These are phyloP conservation scores for Hestina assimilis DNA, from an alignment of 1,140 invertebrate genomes.

Conservation along the genomic window DNA sequence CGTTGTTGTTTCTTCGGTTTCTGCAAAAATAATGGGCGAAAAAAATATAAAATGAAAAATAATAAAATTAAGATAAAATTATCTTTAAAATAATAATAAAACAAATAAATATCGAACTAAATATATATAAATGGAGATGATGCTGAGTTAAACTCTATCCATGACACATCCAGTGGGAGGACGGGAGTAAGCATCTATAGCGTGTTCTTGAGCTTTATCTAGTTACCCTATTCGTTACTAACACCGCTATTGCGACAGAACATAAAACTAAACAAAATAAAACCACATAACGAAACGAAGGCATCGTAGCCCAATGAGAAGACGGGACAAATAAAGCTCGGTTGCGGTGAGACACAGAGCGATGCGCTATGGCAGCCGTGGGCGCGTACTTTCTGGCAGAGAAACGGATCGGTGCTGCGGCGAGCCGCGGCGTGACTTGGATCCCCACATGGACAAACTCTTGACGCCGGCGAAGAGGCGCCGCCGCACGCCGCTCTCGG, in stretches of 20 bases:
- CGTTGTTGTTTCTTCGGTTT: constrained; percentile 81
- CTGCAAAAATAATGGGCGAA: constrained; percentile 76
- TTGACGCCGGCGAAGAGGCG: constrained; percentile 86
- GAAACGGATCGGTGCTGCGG: constrained; percentile 87
- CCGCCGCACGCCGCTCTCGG: constrained; percentile 78
- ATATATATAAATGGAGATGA: constrained; percentile 36
- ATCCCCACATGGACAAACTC: constrained; percentile 85
- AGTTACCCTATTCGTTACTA: constrained; percentile 65
- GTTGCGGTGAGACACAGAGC: constrained; percentile 66
- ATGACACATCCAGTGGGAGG: constrained; percentile 47
- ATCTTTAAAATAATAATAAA: constrained; percentile 42
- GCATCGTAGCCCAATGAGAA: constrained; percentile 56
- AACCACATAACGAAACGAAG: constrained; percentile 65
- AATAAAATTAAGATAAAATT: constrained; percentile 54
- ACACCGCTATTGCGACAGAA: constrained; percentile 57
- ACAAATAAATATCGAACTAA: constrained; percentile 31
- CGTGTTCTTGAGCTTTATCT: constrained; percentile 60
- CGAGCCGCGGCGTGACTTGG: constrained; percentile 81
- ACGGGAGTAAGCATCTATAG: constrained; percentile 65
- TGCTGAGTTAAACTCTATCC: constrained; percentile 35
- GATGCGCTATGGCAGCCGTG: constrained; percentile 63
- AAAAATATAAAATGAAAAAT: constrained; percentile 69
- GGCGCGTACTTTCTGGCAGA: constrained; percentile 88
- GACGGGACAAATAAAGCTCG: constrained; percentile 72
- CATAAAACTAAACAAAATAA: constrained; percentile 51